Base-by-base conservation (phyloP, 2,888 invertebrate species). In the Hypercompe scribonia region DNA sequence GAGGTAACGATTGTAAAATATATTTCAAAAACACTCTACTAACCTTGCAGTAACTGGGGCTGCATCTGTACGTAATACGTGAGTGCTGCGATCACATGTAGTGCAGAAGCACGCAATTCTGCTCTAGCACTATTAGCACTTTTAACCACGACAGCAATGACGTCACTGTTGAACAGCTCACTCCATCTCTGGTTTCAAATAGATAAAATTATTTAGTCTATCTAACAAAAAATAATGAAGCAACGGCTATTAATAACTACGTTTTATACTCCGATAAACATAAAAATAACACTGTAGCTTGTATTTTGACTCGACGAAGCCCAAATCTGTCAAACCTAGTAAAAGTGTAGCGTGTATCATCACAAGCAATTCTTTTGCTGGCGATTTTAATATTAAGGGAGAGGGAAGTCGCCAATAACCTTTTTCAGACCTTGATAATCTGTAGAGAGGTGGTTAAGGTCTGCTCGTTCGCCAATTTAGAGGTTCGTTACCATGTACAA, bases 1-100 rank as follows among this genome's bases (percentile, higher is more conserved):
- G 15, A 42, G 3, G 15, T 42, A 42, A 42, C 3, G 39, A 46
- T 21, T 21, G 21, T n/a, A 50, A 24, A 4, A 24, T 15, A 24
- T n/a, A 58, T 58, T 39, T n/a, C 21, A 50, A 31, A 34, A 58
- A 5, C 10, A 39, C 7, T 31, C 18, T 21, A 63, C 73, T 74
- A 70, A 95, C 95, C 92, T 86, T 94, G 94, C 72, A 89, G 71
- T 68, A 95, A 80, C 21, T 94, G 93, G 61, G 95, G 93, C 78
- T 89, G 72, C 28, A 95, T 78, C 74, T 92, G 94, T 31, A 92
- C 80, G 78, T 94, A 88, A 63, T 88, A 87, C 21, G 93, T 90
- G 4, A 95, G 88, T 65, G 91, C 89, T 0, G 93, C 90, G 61
- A 90, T 78, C 11, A 90, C 88, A 54, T 89, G 88, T 63, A 94